Conservation (phyloP, 2,113 vertebrate genomes). For the Mus pahari region DNA sequence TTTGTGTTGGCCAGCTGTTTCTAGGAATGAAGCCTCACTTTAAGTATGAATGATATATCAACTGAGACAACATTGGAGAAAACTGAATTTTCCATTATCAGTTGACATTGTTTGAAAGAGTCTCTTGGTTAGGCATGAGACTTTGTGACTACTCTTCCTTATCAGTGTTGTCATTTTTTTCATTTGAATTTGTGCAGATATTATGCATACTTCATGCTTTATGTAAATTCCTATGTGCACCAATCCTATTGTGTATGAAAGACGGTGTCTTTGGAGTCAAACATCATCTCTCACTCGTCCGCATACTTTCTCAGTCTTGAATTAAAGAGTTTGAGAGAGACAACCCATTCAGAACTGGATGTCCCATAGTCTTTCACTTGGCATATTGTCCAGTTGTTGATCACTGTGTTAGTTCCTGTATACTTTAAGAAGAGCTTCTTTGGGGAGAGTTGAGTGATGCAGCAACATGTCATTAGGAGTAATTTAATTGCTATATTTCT, state of each 20-base stretch:
- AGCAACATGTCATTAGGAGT: not conserved
- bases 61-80: not conserved
- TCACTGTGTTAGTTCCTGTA: not conserved
- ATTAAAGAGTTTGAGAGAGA: not conserved
- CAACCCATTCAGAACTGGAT: not conserved
- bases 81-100: not conserved
- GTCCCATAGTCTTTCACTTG: too few species aligned
- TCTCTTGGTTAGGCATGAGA: not conserved
- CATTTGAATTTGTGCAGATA: not conserved
- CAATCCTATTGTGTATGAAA: not conserved
- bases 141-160: not conserved
- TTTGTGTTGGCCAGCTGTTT: not conserved
- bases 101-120: not conserved
- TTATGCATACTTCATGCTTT: not conserved
- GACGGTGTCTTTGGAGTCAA: not conserved
- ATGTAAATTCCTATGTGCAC: too few species aligned
- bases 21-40: not conserved
- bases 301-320: not conserved
- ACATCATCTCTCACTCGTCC: not conserved
- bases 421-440: not conserved
- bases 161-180: not conserved
- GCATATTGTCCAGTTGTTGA: not conserved
- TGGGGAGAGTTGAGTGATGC: not conserved
- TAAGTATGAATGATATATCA: not conserved
- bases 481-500: not conserved